Conservation (phyloP, 2,113 vertebrate genomes). For the Neotoma lepida region DNA sequence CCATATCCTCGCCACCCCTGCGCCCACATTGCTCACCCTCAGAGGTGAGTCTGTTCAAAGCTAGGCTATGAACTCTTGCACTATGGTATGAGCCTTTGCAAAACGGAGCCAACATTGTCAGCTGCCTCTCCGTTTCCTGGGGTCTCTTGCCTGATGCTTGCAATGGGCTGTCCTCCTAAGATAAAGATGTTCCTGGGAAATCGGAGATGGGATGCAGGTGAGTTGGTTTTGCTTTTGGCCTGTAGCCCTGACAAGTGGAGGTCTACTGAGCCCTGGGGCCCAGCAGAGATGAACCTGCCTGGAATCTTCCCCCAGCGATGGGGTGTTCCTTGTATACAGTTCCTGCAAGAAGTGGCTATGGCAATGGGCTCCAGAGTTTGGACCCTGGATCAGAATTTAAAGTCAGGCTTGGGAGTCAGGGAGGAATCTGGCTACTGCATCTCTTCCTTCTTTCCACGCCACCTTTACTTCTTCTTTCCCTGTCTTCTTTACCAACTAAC, state of each 20-base stretch:
- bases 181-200: neutral
- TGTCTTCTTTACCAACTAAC: neutral
- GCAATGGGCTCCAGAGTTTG: neutral
- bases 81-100: neutral
- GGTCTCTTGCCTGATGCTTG: neutral
- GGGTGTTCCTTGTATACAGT: accelerated
- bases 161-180: neutral
- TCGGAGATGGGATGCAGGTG: neutral
- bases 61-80: neutral
- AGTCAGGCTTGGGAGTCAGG: neutral
- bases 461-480: neutral
- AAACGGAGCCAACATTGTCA: neutral
- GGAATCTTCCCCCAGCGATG: neutral
- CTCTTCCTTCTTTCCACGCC: neutral
- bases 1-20: accelerated
- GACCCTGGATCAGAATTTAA: neutral
- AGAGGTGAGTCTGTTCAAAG: neutral
- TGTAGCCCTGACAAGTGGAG: neutral
- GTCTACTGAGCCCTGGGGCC: neutral
- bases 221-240: neutral
- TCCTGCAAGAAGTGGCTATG: neutral
- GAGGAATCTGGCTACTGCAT: accelerated
- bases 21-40: neutral
- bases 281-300: neutral
- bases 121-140: neutral